These are phyloP conservation scores for Drosophila sp. DNA, from an alignment of 1,140 invertebrate species.

Conservation along the genomic window DNA sequence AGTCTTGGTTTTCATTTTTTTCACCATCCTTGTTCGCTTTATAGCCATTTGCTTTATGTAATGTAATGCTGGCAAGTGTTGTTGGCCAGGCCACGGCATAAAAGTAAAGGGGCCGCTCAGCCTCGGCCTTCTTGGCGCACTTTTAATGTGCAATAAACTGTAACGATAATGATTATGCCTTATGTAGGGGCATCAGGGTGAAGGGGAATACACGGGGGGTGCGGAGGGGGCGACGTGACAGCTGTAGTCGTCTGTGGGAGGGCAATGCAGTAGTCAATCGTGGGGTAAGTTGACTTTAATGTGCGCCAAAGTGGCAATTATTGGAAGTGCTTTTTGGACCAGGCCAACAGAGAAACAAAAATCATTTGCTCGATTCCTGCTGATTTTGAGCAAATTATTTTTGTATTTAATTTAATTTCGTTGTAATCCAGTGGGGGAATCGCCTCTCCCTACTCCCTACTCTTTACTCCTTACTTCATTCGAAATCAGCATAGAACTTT, in stretches of 20 bases:
- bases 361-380: conserved; percentile 52
- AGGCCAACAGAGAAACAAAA: conserved; percentile 52
- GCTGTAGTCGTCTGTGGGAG: conserved; percentile 32
- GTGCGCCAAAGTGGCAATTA: conserved; percentile 80
- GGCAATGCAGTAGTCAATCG: conserved; percentile 72
- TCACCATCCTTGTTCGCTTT: conserved; percentile 62
- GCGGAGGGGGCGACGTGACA: neutral
- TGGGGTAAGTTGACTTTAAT: conserved; percentile 79
- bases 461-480: too few species aligned
- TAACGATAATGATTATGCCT: conserved; percentile 81
- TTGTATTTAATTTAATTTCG: conserved; percentile 79
- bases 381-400: conserved; percentile 76
- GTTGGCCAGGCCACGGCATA: conserved; percentile 47
- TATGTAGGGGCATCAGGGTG: conserved; percentile 43
- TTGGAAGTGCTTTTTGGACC: conserved; percentile 72
- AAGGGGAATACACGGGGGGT: neutral
- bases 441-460: neutral
- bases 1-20: conserved; percentile 37
- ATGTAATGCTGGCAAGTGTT: conserved; percentile 76
- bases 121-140: conserved; percentile 52
- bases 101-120: conserved; percentile 64
- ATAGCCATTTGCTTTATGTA: conserved; percentile 80
- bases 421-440: conserved; percentile 32
- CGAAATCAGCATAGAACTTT: conserved; percentile 9
- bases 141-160: conserved; percentile 82